phyloP scores from a whole-genome alignment of 2,113 vertebrate genomes.

The Sialia sialis region DNA sequence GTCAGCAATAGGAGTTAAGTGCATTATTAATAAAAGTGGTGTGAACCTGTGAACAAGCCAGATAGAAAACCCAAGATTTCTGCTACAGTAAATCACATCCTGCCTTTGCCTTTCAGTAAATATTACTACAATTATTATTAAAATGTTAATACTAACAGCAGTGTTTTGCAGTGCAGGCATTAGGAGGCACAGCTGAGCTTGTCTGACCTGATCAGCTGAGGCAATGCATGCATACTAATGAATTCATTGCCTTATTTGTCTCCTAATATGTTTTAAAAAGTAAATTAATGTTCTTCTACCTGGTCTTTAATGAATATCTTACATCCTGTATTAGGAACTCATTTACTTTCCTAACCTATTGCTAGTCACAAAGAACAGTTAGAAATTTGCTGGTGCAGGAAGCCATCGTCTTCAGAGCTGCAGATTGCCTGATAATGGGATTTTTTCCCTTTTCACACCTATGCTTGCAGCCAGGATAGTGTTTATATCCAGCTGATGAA shows the following conservation, averaged over 20 bases:
- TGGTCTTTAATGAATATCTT: conserved; percentile 51
- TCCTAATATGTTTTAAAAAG: conserved; percentile 17
- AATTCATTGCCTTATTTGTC: neutral
- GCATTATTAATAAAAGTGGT: neutral
- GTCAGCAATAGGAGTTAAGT: neutral
- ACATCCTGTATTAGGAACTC: conserved; percentile 44
- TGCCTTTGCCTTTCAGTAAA: conserved; percentile 12
- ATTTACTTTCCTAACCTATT: conserved; percentile 5
- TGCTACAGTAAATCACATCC: neutral
- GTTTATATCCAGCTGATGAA: conserved; percentile 17
- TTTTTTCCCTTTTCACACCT: conserved; percentile 51
- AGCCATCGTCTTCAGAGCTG: neutral
- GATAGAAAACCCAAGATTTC: neutral
- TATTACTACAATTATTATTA: neutral
- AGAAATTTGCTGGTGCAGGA: conserved; percentile 39
- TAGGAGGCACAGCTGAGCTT: conserved; percentile 26
- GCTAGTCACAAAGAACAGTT: conserved; percentile 19
- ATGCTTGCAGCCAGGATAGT: neutral
- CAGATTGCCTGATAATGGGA: conserved; percentile 21
- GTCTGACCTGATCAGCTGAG: neutral
- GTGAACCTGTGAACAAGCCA: neutral
- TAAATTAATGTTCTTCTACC: conserved; percentile 47
- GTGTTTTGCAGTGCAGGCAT: conserved; percentile 17
- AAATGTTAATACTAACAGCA: neutral
- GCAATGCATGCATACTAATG: neutral